Evolutionary conservation across 2,797 vertebrate species (phyloP), one percentile per base, ranked within the genome.

Genomic region (Oophaga sylvatica): DNA sequence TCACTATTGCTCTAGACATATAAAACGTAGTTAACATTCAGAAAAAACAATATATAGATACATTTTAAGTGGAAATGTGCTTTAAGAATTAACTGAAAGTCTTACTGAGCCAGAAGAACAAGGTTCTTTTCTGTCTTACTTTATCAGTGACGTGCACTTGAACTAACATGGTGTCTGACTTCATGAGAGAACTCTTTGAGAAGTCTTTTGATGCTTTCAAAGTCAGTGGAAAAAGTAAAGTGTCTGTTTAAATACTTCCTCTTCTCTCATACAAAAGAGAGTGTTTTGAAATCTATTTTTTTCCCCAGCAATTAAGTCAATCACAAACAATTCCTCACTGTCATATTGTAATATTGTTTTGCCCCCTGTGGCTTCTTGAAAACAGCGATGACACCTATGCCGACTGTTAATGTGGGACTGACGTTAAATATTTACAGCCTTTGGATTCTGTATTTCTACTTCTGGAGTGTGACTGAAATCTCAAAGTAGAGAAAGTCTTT

Each of bases 361-460:
- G 88, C 35, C 84, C 88, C 88, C 88, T 89, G 88, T 86, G 88
- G 88, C 88, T 86, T 67, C 81, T 78, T 78, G 88, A 89, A 93
- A 94, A 93, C 93, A 93, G 93, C 90, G 91, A 92, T 92, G 93
- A 92, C 90, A 92, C 92, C 92, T 93, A 86, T 89, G 91, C 92
- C 92, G 93, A 92, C 90, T 89, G 90, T 87, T 93, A 91, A 89
- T 94, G 92, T 93, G 92, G 92, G 92, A 92, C 91, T 90, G 91
- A 89, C 91, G 94, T 94, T 94, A 94, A 94, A 93, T 94, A 93
- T 94, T 94, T 94, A 94, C 90, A 93, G 81, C 89, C 91, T 41
- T 90, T 88, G 86, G 77, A 90, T 83, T 73, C 92, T 90, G 90
- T 91, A 91, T 93, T 92, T 92, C 90, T 89, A 83, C 86, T 93